Conservation (phyloP, 2,113 vertebrate genomes). For the Microtus oregoni region DNA sequence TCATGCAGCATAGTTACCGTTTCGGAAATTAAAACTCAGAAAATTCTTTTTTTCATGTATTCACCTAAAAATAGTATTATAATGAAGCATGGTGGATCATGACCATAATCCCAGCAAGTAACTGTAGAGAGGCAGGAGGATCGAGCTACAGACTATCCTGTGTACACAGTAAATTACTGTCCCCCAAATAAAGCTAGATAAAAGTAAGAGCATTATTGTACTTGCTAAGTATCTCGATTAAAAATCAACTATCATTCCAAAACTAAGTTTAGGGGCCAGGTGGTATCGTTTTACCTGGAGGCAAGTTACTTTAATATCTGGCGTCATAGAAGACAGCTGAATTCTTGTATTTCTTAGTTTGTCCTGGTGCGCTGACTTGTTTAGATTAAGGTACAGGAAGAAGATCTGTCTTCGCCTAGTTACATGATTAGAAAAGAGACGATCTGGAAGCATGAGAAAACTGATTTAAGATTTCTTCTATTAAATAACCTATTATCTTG, state of each 20-base stretch:
- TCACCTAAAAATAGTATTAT: background rate
- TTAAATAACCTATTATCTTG: background rate
- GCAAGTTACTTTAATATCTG: background rate
- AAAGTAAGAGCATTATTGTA: constrained; percentile 4
- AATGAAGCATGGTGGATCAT: background rate
- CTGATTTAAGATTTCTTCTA: background rate
- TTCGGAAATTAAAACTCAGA: constrained; percentile 55
- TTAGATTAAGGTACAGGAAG: background rate
- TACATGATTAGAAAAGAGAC: background rate
- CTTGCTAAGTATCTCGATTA: background rate
- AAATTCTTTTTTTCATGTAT: background rate
- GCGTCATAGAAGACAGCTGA: background rate
- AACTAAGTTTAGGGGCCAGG: background rate
- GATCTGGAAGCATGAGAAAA: constrained; percentile 8
- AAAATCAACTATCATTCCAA: background rate
- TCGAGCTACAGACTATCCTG: background rate
- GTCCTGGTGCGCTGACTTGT: background rate
- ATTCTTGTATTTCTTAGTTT: background rate
- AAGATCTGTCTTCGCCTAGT: background rate
- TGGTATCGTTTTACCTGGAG: constrained; percentile 17
- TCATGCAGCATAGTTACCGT: constrained; percentile 41
- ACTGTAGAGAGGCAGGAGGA: background rate
- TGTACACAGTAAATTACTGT: background rate
- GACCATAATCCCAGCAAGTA: background rate
- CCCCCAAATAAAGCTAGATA: background rate